Percentiles rank a stretch among this genome's conserved stretches.
Conservation (phyloP, 2,113 vertebrate genomes). For the Ceyx margarethae region DNA sequence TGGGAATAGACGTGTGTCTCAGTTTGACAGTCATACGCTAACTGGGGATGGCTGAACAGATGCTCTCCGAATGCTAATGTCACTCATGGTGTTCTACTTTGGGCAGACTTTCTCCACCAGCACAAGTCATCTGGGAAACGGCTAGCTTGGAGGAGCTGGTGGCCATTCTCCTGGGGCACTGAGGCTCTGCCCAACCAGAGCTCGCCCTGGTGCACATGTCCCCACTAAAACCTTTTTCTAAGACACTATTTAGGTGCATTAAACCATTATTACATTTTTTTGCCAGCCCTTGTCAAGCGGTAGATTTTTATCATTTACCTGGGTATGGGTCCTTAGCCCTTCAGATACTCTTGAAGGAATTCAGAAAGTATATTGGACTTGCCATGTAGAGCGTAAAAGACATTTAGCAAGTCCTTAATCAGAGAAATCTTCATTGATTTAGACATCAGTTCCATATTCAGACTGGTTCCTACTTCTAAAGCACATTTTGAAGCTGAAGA, state of each 20-base stretch:
- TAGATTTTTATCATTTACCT: background rate
- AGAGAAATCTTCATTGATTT: background rate
- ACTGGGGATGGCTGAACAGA: slow-evolving; percentile 67
- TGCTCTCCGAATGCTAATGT: slow-evolving; percentile 68
- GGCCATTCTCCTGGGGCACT: background rate
- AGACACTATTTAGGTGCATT: background rate
- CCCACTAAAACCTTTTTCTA: background rate
- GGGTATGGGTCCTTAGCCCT: background rate
- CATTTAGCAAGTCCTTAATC: background rate
- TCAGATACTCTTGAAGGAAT: slow-evolving; percentile 32
- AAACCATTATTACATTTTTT: background rate
- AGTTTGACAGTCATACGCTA: slow-evolving; percentile 60
- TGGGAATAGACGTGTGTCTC: slow-evolving; percentile 60
- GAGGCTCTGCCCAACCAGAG: background rate
- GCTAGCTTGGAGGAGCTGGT: slow-evolving; percentile 4
- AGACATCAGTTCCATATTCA: slow-evolving; percentile 8
- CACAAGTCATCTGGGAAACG: slow-evolving; percentile 35
- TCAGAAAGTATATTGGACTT: slow-evolving; percentile 41
- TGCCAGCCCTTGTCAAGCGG: background rate
- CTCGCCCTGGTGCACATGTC: fast-evolving
- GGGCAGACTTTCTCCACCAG: slow-evolving; percentile 60
- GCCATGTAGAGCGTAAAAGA: slow-evolving; percentile 1
- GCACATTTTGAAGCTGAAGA: slow-evolving; percentile 35
- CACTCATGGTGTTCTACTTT: slow-evolving; percentile 65
- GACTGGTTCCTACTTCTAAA: background rate